Percentiles rank a stretch among this genome's conserved stretches.
Evolutionary conservation across 2,113 vertebrate species (phyloP).

Genomic region (Dunckerocampus dactyliophorus): DNA sequence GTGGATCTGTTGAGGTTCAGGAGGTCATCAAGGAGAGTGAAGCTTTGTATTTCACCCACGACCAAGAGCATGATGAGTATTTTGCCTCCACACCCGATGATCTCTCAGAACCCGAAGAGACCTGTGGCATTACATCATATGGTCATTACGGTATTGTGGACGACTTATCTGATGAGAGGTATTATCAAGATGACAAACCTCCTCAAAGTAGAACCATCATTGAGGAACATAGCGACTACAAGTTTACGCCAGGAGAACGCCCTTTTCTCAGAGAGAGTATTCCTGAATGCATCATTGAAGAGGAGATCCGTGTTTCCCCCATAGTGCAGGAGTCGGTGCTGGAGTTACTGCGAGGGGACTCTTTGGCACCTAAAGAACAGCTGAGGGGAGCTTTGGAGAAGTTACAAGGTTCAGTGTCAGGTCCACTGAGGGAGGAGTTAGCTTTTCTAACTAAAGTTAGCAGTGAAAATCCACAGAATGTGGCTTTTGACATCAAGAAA

Average conservation of each 20-base stretch:
- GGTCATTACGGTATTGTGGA: constrained; percentile 78
- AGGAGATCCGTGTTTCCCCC: constrained; percentile 85
- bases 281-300: constrained; percentile 80
- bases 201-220: constrained; percentile 39
- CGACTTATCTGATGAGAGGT: constrained; percentile 73
- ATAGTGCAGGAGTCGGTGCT: constrained; percentile 82
- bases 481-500: constrained; percentile 82
- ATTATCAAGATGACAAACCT: constrained; percentile 67
- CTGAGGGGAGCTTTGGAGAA: constrained; percentile 83
- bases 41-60: constrained; percentile 61
- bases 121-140: constrained; percentile 76
- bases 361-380: constrained; percentile 81
- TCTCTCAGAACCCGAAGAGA: constrained; percentile 66
- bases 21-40: constrained; percentile 57
- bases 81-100: constrained; percentile 92
- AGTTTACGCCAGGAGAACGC: constrained; percentile 33
- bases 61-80: constrained; percentile 79
- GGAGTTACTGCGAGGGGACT: constrained; percentile 73
- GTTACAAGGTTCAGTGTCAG: constrained; percentile 80
- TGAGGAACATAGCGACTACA: constrained; percentile 55
- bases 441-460: constrained; percentile 74
- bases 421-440: constrained; percentile 82
- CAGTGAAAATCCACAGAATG: constrained; percentile 61
- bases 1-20: constrained; percentile 53
- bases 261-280: constrained; percentile 53